Percentiles rank a stretch among this genome's conserved stretches.
These are phyloP conservation scores for Tinamus major DNA, from an alignment of 2,797 vertebrate species.

Conservation along the genomic window DNA sequence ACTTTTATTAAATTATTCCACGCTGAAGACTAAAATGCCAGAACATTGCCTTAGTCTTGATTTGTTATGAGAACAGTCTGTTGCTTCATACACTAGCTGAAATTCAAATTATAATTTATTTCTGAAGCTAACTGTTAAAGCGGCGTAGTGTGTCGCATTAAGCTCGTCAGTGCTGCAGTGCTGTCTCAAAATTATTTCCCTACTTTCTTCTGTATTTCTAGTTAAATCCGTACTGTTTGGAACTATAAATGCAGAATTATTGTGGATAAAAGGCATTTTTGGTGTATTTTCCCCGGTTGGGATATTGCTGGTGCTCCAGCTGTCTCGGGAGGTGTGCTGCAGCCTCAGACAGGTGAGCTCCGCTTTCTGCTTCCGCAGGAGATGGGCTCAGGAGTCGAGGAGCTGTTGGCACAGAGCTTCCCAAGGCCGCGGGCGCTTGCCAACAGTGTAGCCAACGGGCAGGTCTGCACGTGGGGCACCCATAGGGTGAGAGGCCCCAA, in stretches of 20 bases:
- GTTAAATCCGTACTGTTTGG: not conserved
- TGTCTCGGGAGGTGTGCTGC: not conserved
- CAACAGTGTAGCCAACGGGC: too few species aligned
- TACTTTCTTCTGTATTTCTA: not conserved
- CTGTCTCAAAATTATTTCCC: not conserved
- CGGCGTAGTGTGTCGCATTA: not conserved
- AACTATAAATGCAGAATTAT: not conserved
- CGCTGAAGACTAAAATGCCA: not conserved
- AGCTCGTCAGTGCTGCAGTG: not conserved
- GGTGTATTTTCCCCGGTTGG: accelerated
- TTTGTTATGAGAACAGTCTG: not conserved
- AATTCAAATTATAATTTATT: not conserved
- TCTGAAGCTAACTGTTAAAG: not conserved
- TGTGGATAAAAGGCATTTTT: not conserved
- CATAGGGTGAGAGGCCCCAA: too few species aligned
- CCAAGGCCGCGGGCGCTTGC: too few species aligned
- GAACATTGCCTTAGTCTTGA: not conserved
- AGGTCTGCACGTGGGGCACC: too few species aligned
- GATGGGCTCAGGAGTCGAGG: not conserved
- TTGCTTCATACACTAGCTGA: not conserved
- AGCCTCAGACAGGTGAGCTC: not conserved
- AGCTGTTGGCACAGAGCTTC: too few species aligned
- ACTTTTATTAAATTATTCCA: not conserved
- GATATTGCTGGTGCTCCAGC: not conserved
- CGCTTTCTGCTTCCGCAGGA: not conserved